Evolutionary conservation across 1,140 invertebrate species (phyloP).

Genomic region (Dendrolimus punctatus): DNA sequence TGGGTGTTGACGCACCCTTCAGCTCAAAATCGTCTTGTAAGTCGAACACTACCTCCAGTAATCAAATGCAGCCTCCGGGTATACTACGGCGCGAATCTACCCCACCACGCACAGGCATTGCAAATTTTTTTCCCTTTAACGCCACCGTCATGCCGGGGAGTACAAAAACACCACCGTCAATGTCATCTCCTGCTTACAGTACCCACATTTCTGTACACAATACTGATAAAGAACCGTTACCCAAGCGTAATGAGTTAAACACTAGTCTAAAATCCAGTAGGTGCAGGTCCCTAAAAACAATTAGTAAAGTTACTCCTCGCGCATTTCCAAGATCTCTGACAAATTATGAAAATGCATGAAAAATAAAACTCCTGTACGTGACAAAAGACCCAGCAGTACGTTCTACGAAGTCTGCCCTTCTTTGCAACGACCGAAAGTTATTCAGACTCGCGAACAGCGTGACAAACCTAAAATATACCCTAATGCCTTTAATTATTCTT

Average conservation of each 20-base stretch:
- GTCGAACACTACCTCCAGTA: background rate
- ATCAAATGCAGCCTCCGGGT: background rate
- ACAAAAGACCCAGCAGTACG: conserved; percentile 7
- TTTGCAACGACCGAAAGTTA: conserved; percentile 11
- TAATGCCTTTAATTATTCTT: conserved; percentile 17
- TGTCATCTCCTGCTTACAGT: conserved; percentile 10
- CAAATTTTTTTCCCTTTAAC: conserved; percentile 23
- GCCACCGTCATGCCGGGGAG: background rate
- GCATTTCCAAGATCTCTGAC: conserved; percentile 2
- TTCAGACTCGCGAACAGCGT: conserved; percentile 14
- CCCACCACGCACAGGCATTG: conserved; percentile 12
- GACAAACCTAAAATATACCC: conserved; percentile 14
- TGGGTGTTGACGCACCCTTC: conserved; percentile 19
- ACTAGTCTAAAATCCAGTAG: background rate
- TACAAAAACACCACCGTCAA: conserved; percentile 1
- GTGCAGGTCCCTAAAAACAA: background rate
- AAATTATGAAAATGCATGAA: conserved; percentile 3
- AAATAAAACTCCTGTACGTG: conserved; percentile 13
- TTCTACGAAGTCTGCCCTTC: conserved; percentile 8
- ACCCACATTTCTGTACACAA: conserved; percentile 6
- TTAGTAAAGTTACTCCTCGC: conserved; percentile 1
- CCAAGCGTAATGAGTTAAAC: background rate
- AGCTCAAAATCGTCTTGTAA: background rate
- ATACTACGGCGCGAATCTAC: background rate
- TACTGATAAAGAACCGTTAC: background rate